These are phyloP conservation scores for Romanogobio albipinnatus DNA, from an alignment of 2,113 vertebrate genomes.

Conservation along the genomic window DNA sequence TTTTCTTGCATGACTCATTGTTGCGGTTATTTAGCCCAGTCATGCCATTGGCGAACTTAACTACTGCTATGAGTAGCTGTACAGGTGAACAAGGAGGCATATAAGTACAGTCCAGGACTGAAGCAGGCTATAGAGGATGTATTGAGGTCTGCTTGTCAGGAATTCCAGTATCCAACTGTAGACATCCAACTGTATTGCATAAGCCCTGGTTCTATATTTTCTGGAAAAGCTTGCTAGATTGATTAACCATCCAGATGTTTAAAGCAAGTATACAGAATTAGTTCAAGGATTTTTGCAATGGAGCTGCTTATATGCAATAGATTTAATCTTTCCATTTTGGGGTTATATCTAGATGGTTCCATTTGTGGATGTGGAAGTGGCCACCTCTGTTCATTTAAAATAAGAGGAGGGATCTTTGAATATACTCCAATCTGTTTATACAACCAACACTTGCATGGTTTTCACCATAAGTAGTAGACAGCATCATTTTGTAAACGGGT, in stretches of 20 bases:
- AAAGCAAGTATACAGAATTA: background rate
- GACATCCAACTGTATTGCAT: background rate
- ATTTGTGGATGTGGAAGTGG: background rate
- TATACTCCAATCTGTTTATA: background rate
- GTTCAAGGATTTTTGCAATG: background rate
- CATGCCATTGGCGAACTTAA: background rate
- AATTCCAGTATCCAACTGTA: background rate
- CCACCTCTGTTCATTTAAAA: background rate
- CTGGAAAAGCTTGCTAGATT: background rate
- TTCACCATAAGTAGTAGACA: too few species aligned
- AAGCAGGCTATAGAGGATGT: background rate
- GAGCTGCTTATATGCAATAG: background rate
- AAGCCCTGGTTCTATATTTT: background rate
- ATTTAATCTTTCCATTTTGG: background rate
- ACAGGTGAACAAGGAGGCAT: background rate
- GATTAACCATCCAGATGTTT: background rate
- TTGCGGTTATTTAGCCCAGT: background rate
- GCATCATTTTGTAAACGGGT: too few species aligned
- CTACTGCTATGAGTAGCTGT: background rate
- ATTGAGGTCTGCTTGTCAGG: background rate
- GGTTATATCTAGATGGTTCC: background rate
- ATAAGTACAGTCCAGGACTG: background rate
- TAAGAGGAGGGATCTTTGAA: background rate
- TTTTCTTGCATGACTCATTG: too few species aligned
- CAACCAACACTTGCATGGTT: too few species aligned